Evolutionary conservation across 2,888 invertebrate species (phyloP).

Genomic region (Zhuqinia jingwanae): DNA sequence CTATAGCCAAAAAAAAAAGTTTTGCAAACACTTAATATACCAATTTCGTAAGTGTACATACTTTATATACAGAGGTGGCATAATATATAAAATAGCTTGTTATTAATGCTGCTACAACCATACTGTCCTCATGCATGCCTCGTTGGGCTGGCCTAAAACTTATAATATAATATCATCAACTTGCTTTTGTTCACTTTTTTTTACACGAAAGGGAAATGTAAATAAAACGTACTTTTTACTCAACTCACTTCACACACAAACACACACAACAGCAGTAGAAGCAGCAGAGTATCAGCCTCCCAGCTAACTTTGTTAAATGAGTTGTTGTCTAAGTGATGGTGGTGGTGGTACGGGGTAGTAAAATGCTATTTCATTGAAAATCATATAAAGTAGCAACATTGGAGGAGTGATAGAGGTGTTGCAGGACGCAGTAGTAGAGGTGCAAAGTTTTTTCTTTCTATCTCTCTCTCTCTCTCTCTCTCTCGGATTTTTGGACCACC

Average conservation of each 20-base stretch:
- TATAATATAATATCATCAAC: constrained; percentile 2
- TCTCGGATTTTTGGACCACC: constrained; percentile 6
- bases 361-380: constrained; percentile 35
- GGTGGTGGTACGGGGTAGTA: constrained; percentile 9
- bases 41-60: background rate
- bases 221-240: constrained; percentile 35
- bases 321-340: background rate
- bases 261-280: background rate
- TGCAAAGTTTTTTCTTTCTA: constrained; percentile 33
- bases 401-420: constrained; percentile 13
- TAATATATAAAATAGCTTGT: too few relatives aligned
- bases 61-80: too few relatives aligned
- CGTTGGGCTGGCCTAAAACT: constrained; percentile 21
- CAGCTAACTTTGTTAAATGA: background rate
- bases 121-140: background rate
- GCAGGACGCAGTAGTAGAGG: background rate
- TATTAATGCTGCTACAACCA: too few relatives aligned
- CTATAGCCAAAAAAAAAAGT: too few relatives aligned
- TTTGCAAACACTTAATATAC: too few relatives aligned
- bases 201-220: constrained; percentile 22
- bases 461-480: too few relatives aligned
- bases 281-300: background rate
- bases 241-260: background rate
- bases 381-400: constrained; percentile 2
- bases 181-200: constrained; percentile 30